Evolutionary conservation across 2,888 invertebrate genomes (phyloP), one percentile per base, ranked within the genome.

Genomic region (Archips crataeganus): DNA sequence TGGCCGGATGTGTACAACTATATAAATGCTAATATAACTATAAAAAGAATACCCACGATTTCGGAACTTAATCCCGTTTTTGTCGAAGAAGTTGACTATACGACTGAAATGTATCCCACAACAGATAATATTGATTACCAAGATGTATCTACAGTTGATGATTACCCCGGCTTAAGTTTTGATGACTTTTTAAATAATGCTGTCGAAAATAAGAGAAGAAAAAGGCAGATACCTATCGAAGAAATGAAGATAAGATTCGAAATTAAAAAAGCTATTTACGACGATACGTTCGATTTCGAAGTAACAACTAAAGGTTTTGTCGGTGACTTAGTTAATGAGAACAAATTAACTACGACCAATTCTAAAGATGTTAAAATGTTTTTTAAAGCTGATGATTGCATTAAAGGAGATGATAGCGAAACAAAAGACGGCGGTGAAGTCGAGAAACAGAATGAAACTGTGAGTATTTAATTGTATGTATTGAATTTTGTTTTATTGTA

Each of bases 1-100:
- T 94, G 93, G 94, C 90, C 90, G 0, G 94, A 94, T 77, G 78
- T 93, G 0, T 88, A 94, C 61, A 92, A 87, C 71, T 94, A 93
- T 71, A 82, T 92, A 10, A 89, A 90, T 57, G 88, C 90, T 0
- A 93, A 94, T 77, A 90, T 94, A 42, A 94, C 93, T 0, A 93
- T 94, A 51, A 91, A 87, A 78, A 82, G 88, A 47, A 93, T 94
- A 77, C 90, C 91, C 0, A 92, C 89, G 1, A 77, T 93, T 77
- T 89, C 90, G 0, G 93, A 94, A 81, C 75, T 94, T 1, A 85
- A 90, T 78, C 51, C 88, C 13, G 88, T 87, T 0, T 70, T 86
- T 0, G 71, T 86, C 2, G 66, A 66, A 4, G 84, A 87, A 77
- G 79, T 85, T 2, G 86, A 85, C 32, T 81, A 78, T 49, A 85